Conservation (phyloP, 2,797 vertebrate species). For the Pristis pectinata region DNA sequence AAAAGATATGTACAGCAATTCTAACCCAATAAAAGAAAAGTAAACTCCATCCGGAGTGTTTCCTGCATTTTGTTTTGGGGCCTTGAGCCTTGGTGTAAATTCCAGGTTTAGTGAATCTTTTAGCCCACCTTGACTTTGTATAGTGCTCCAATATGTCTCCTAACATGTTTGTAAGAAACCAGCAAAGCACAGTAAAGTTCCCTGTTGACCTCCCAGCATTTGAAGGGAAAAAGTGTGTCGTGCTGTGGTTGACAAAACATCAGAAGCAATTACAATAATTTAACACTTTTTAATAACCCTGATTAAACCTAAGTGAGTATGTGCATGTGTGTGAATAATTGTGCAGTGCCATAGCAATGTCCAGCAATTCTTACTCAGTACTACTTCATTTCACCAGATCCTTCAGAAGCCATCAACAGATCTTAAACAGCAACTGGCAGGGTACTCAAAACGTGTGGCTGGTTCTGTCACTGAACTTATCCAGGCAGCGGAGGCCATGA, state of each 20-base stretch:
- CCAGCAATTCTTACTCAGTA: neutral
- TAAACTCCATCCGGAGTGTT: neutral
- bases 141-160: neutral
- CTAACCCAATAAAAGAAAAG: neutral
- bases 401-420: conserved; percentile 75
- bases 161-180: neutral
- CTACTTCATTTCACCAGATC: conserved; percentile 53
- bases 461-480: conserved; percentile 80
- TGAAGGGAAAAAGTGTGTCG: neutral
- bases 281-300: neutral
- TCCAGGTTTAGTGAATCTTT: neutral
- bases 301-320: neutral
- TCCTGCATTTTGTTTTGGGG: neutral
- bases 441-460: conserved; percentile 74
- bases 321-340: neutral
- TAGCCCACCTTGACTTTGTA: neutral
- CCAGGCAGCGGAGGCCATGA: conserved; percentile 84
- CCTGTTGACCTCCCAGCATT: neutral
- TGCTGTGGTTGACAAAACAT: neutral
- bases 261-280: neutral
- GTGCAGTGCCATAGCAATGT: neutral
- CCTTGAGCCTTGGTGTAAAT: neutral
- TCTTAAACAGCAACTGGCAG: conserved; percentile 74
- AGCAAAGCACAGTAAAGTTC: neutral
- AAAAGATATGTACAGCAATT: neutral